Percentiles rank a stretch among this genome's conserved stretches.
Evolutionary conservation across 1,140 invertebrate genomes (phyloP).

Genomic region (Matsumurasca onukii): DNA sequence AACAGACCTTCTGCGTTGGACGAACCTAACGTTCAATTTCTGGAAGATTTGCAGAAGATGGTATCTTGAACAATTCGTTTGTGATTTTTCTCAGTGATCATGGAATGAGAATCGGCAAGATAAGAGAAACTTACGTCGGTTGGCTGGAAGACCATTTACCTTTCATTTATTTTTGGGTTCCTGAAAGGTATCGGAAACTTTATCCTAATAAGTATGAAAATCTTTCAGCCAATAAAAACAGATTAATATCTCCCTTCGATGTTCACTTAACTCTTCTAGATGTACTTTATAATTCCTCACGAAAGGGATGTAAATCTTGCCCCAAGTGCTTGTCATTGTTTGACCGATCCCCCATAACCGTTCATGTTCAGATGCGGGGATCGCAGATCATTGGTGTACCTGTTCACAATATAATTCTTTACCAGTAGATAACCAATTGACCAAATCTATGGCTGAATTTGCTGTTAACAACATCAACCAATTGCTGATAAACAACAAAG

Average conservation of each 20-base stretch:
- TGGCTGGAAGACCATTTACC: conserved; percentile 89
- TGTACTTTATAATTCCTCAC: conserved; percentile 41
- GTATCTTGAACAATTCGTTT: conserved; percentile 64
- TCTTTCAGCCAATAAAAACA: conserved; percentile 66
- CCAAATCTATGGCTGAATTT: conserved; percentile 46
- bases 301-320: conserved; percentile 48
- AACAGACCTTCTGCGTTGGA: conserved; percentile 72
- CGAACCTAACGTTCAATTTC: conserved; percentile 54
- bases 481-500: conserved; percentile 32
- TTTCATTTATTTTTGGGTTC: conserved; percentile 72
- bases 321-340: conserved; percentile 68
- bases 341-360: conserved; percentile 58
- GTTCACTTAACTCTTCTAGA: conserved; percentile 67
- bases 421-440: conserved; percentile 43
- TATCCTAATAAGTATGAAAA: conserved; percentile 65
- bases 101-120: conserved; percentile 83
- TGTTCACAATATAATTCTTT: conserved; percentile 43
- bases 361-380: conserved; percentile 68
- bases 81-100: conserved; percentile 88
- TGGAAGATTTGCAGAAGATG: conserved; percentile 58
- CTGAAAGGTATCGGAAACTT: conserved; percentile 64
- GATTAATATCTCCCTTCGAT: conserved; percentile 83
- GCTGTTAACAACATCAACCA: conserved; percentile 47
- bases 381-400: conserved; percentile 65
- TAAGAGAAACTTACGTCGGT: conserved; percentile 77